phyloP scores from a whole-genome alignment of 2,113 vertebrate species.

The Atlantisia rogersi region DNA sequence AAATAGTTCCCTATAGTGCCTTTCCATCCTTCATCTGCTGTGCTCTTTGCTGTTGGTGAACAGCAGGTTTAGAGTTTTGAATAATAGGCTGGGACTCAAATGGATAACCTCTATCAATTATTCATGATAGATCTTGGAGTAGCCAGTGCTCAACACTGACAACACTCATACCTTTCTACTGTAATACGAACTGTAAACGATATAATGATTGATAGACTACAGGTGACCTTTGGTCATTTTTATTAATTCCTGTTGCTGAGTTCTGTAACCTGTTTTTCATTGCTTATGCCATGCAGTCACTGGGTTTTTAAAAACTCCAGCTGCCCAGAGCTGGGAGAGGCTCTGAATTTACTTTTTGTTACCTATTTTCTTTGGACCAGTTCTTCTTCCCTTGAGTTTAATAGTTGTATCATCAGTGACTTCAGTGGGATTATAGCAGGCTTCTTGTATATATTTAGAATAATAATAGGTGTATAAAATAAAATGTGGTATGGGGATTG shows the following conservation, averaged over 20 bases:
- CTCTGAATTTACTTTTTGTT: not conserved
- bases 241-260: conserved; percentile 55
- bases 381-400: not conserved
- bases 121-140: not conserved
- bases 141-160: conserved; percentile 17
- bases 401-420: not conserved
- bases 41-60: not conserved
- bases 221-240: conserved; percentile 27
- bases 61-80: conserved; percentile 10
- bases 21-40: not conserved
- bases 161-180: not conserved
- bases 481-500: not conserved
- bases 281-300: not conserved
- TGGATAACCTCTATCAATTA: conserved; percentile 55
- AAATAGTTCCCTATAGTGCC: not conserved
- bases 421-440: not conserved
- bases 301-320: conserved; percentile 10
- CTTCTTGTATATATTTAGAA: not conserved
- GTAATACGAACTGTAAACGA: not conserved
- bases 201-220: not conserved
- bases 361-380: not conserved
- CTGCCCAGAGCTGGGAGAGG: not conserved
- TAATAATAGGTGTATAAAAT: not conserved
- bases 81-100: conserved; percentile 9
- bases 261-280: conserved; percentile 34